phyloP scores from a whole-genome alignment of 1,140 invertebrate genomes.

The Neomicropteryx cornuta region DNA sequence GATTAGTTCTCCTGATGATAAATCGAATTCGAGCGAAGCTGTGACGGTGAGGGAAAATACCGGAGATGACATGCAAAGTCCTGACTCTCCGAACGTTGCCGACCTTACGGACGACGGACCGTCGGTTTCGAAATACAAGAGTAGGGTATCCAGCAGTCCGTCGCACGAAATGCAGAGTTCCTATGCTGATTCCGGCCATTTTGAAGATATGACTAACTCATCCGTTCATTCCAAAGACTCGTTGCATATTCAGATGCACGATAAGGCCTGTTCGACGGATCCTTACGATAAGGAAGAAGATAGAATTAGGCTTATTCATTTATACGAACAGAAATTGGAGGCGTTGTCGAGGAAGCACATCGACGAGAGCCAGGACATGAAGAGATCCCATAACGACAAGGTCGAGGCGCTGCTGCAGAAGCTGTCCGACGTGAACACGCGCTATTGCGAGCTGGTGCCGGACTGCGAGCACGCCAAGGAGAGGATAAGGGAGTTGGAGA shows the following conservation, averaged over 20 bases:
- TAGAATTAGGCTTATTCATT: conserved; percentile 51
- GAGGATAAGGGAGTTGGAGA: conserved; percentile 52
- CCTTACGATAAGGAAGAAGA: conserved; percentile 45
- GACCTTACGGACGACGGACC: conserved; percentile 29
- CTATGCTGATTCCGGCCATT: conserved; percentile 74
- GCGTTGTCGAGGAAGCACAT: conserved; percentile 58
- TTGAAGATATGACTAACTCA: conserved; percentile 65
- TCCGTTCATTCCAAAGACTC: conserved; percentile 65
- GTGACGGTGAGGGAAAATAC: conserved; percentile 58
- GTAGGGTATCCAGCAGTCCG: conserved; percentile 20
- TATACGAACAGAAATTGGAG: conserved; percentile 61
- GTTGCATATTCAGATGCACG: conserved; percentile 39
- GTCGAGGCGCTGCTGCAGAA: conserved; percentile 65
- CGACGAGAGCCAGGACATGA: conserved; percentile 56
- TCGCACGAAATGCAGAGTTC: conserved; percentile 52
- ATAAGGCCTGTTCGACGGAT: conserved; percentile 40
- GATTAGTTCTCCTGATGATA: conserved; percentile 58
- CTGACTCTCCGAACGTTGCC: conserved; percentile 31
- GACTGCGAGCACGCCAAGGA: conserved; percentile 57
- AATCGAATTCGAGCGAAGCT: conserved; percentile 62
- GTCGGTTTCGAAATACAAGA: no score
- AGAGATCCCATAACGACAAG: conserved; percentile 68
- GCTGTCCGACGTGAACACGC: conserved; percentile 64
- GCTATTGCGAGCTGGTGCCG: conserved; percentile 57
- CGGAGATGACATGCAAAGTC: conserved; percentile 34